Evolutionary conservation across 2,113 vertebrate genomes (phyloP), one percentile per base, ranked within the genome.

Genomic region (Gymnarchus niloticus): DNA sequence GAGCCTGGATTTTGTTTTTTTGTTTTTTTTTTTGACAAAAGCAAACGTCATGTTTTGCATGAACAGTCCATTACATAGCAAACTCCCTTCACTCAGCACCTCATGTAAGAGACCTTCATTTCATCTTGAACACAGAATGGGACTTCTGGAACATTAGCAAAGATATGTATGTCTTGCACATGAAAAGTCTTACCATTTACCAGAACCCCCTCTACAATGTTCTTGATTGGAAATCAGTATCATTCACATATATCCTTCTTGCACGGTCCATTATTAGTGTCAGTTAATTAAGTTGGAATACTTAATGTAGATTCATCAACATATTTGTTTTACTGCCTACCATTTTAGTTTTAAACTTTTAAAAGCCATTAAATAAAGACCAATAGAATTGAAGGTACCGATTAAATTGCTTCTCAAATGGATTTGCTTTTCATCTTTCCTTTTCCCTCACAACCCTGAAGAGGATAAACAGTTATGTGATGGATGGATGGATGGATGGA

Each of bases 1-100:
- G 51, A 56, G 37, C 5, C 80, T 17, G 49, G 65, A 5, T 37
- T 10, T 1, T 28, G 33, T 65, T 9, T 21, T 65, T 21, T 8
- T 4, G n/a, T 2, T n/a, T n/a, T n/a, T n/a, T n/a, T n/a, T n/a
- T n/a, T 17, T 25, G 6, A 33, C 49, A 54, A n/a, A 86, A 87
- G 89, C 46, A 90, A 91, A 90, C 87, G 86, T 88, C 83, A 86
- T 80, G 84, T 61, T 23, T 4, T 19, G 80, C 23, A 54, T 56
- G 80, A 52, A 28, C 12, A 82, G 23, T 17, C 23, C 51, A 6
- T n/a, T 19, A 37, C 14, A 7, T n/a, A 21, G 80, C n/a, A n/a
- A 54, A 23, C 9, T 44, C 8, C 7, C 17, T 48, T 23, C 44
- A 49, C 17, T 21, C 46, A 54, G 12, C 48, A 54, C 56, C 14